These are phyloP conservation scores for Zonitis immaculata DNA, from an alignment of 2,888 invertebrate species.

Conservation along the genomic window DNA sequence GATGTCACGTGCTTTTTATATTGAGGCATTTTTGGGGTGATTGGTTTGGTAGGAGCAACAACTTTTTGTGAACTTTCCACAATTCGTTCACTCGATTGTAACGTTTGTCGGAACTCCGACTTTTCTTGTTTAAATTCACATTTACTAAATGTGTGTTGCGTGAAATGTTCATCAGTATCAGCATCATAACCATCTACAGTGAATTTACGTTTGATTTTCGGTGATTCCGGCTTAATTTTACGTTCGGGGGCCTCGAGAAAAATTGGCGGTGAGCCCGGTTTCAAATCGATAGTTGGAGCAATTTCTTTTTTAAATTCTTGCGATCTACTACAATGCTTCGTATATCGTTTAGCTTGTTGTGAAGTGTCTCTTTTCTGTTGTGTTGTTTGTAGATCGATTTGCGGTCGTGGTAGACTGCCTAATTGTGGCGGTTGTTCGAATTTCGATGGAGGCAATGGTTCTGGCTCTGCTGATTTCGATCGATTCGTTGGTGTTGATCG, in stretches of 20 bases:
- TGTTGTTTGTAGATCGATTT: slow-evolving; percentile 39
- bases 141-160: slow-evolving; percentile 32
- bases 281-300: too few species aligned
- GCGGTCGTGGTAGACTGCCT: slow-evolving; percentile 45
- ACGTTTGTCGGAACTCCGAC: slow-evolving; percentile 38
- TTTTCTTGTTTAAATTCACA: slow-evolving; percentile 39
- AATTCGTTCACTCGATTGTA: slow-evolving; percentile 37
- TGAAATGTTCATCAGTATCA: slow-evolving; percentile 63
- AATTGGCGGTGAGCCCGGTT: slow-evolving; percentile 29
- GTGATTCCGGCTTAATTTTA: slow-evolving; percentile 46
- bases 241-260: slow-evolving; percentile 32
- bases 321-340: slow-evolving; percentile 36
- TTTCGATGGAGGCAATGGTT: slow-evolving; percentile 53
- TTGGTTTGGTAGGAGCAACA: slow-evolving; percentile 29
- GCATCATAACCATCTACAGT: slow-evolving; percentile 63
- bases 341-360: slow-evolving; percentile 38
- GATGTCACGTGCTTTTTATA: slow-evolving; percentile 42
- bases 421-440: slow-evolving; percentile 53
- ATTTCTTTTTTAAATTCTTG: slow-evolving; percentile 32
- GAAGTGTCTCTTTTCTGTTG: slow-evolving; percentile 31
- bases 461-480: slow-evolving; percentile 55
- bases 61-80: slow-evolving; percentile 35
- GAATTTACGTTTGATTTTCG: slow-evolving; percentile 51
- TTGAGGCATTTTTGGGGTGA: slow-evolving; percentile 36
- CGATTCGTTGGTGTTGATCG: slow-evolving; percentile 48